Percentiles rank a stretch among this genome's conserved stretches.
Evolutionary conservation across 2,113 vertebrate species (phyloP).

Genomic region (Panthera uncia): DNA sequence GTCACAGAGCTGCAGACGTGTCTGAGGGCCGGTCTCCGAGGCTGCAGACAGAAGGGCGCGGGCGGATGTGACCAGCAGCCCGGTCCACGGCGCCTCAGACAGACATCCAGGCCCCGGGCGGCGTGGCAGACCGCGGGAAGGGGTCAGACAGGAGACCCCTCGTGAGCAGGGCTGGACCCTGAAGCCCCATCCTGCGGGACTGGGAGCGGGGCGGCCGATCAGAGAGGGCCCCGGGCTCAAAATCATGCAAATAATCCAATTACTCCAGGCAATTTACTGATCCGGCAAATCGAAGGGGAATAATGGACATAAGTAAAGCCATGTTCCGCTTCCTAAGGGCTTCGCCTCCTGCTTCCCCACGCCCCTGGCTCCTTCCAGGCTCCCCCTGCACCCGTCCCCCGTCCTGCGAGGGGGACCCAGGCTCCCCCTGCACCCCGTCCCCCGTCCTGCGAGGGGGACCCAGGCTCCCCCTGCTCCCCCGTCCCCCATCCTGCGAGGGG

Average conservation of each 20-base stretch:
- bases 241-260: slow-evolving; percentile 67
- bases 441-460: not conserved
- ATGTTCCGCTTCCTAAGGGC: rapidly evolving
- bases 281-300: slow-evolving; percentile 55
- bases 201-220: rapidly evolving
- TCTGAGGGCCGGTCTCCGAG: not conserved
- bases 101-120: not conserved
- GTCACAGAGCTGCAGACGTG: rapidly evolving
- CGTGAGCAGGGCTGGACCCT: not conserved
- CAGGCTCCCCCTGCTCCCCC: not conserved
- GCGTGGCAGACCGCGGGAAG: not conserved
- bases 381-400: rapidly evolving
- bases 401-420: not conserved
- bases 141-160: not conserved
- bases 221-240: not conserved
- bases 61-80: not conserved
- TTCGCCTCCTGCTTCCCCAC: not conserved
- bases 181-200: not conserved
- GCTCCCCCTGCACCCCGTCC: not conserved
- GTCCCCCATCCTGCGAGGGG: not conserved
- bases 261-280: slow-evolving; percentile 61
- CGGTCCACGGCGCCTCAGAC: rapidly evolving
- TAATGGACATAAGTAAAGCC: not conserved
- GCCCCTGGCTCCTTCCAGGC: not conserved
- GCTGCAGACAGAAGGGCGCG: not conserved